Evolutionary conservation across 2,797 vertebrate species (phyloP).

Genomic region (Sebastes reedi): DNA sequence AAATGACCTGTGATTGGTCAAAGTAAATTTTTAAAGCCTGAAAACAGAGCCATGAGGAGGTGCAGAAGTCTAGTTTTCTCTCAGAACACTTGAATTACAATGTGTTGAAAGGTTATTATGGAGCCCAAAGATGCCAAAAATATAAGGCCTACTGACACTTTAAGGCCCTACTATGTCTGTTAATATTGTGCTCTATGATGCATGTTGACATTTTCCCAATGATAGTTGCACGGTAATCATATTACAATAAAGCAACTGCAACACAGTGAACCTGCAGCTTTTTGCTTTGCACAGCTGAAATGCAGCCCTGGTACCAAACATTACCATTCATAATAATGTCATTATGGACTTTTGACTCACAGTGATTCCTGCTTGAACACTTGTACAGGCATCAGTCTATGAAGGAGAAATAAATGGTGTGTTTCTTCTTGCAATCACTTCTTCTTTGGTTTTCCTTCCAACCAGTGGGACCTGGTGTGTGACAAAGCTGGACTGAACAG

Average conservation of each 20-base stretch:
- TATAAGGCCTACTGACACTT: too few relatives aligned
- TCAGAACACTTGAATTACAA: too few relatives aligned
- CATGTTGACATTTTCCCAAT: not conserved
- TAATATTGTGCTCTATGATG: not conserved
- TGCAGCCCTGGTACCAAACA: not conserved
- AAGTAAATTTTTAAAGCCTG: too few relatives aligned
- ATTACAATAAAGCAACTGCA: not conserved
- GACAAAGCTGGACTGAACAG: slow-evolving; percentile 72
- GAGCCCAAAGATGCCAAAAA: too few relatives aligned
- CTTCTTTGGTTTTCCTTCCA: not conserved
- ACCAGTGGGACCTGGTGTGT: slow-evolving; percentile 83
- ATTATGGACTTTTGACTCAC: not conserved
- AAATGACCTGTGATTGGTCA: too few relatives aligned
- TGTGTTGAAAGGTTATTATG: too few relatives aligned
- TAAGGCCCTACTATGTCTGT: too few relatives aligned
- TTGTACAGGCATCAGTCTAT: not conserved
- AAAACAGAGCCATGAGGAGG: too few relatives aligned
- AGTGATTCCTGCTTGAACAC: not conserved
- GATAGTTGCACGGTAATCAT: not conserved
- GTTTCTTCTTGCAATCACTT: not conserved
- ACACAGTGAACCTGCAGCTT: not conserved
- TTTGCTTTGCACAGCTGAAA: not conserved
- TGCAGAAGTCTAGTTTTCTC: too few relatives aligned
- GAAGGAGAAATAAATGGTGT: not conserved
- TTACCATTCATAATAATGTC: not conserved